These are phyloP conservation scores for Myzus persicae DNA, from an alignment of 1,140 invertebrate genomes.

Conservation along the genomic window DNA sequence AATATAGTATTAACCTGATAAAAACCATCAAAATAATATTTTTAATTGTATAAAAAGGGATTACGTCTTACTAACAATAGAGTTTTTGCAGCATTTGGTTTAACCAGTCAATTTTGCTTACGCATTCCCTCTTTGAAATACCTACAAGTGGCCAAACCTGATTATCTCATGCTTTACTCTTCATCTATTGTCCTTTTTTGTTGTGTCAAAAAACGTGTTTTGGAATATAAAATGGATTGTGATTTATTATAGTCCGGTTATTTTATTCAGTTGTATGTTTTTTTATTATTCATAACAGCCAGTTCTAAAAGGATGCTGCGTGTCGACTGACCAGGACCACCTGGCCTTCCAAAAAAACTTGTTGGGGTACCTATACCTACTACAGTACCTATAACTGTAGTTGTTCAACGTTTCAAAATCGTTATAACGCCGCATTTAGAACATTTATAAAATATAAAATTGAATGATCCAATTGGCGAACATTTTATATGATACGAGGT, in stretches of 20 bases:
- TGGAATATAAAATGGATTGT: neutral
- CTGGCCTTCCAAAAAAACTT: conserved; percentile 44
- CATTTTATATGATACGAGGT: neutral
- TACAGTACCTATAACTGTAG: neutral
- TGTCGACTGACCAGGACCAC: conserved; percentile 44
- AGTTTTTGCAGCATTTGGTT: neutral
- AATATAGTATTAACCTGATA: neutral
- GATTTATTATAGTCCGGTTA: conserved; percentile 54
- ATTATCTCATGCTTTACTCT: conserved; percentile 48
- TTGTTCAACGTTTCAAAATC: conserved; percentile 4
- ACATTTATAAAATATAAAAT: neutral
- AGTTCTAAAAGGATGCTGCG: conserved; percentile 46
- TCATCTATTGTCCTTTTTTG: conserved; percentile 45
- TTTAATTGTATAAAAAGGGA: neutral
- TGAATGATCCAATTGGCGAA: neutral
- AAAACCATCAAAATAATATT: neutral
- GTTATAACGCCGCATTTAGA: neutral
- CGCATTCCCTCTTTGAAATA: conserved; percentile 10
- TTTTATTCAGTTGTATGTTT: conserved; percentile 2
- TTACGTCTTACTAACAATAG: neutral
- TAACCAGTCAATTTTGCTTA: neutral
- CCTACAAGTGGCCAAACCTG: conserved; percentile 55
- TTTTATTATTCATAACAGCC: conserved; percentile 54
- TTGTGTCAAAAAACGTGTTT: conserved; percentile 53
- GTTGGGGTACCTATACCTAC: neutral